phyloP scores from a whole-genome alignment of 2,113 vertebrate species.

The Vombatus ursinus region DNA sequence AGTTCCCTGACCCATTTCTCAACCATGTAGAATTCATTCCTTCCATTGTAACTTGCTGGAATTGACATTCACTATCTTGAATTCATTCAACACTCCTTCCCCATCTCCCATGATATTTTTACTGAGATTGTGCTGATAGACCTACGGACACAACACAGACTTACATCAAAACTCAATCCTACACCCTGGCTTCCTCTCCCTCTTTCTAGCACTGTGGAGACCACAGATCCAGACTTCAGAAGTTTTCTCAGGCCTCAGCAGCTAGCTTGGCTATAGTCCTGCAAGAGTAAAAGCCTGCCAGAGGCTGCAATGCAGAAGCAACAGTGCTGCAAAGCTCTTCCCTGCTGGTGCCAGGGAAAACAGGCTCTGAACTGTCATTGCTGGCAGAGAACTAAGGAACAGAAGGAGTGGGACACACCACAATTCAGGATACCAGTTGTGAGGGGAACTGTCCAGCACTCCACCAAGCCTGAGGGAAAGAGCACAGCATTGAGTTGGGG shows the following conservation, averaged over 20 bases:
- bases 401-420: not conserved
- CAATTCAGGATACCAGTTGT: not conserved
- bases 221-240: not conserved
- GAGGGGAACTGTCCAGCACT: not conserved
- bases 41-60: not conserved
- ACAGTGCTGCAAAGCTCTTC: not conserved
- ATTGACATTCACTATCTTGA: not conserved
- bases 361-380: not conserved
- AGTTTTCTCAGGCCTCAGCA: not conserved
- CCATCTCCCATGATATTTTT: not conserved
- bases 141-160: not conserved
- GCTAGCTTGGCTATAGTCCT: not conserved
- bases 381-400: not conserved
- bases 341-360: not conserved
- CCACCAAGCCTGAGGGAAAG: not conserved
- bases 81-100: not conserved
- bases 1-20: not conserved
- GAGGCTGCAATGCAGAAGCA: not conserved
- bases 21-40: not conserved
- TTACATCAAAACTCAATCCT: not conserved
- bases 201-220: not conserved
- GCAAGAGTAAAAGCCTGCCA: not conserved
- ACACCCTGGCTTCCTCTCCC: not conserved
- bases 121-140: not conserved
- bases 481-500: not conserved